Base-by-base conservation (phyloP, 1,140 invertebrate genomes). In the Helicoverpa armigera region DNA sequence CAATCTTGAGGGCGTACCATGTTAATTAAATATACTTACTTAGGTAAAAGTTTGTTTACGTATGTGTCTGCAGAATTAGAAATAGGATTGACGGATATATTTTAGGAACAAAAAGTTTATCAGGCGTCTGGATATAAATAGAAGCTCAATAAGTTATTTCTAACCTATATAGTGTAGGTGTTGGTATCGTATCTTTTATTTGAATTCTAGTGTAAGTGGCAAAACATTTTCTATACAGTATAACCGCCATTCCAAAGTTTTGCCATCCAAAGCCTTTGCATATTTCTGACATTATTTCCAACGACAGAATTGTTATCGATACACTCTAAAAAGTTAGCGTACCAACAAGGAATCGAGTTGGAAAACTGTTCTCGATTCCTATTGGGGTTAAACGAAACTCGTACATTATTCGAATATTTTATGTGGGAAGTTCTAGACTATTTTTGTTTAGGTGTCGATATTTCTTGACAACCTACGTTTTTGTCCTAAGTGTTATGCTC, bases 271-370 rank as follows among this genome's bases (percentile, higher is more conserved):
- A 54, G 53, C 13, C 53, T 54, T 54, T 54, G 53, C n/a, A 54
- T 54, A 54, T n/a, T 54, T 54, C 53, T 54, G 53, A 54, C 13
- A 54, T 54, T 54, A 54, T 54, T 54, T 54, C 14, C 53, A 54
- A 54, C 53, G 13, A 54, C 13, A 54, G n/a, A 54, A 54, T n/a
- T 54, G 53, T 13, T 54, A 54, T 54, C 53, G 53, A 54, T n/a
- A 54, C n/a, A 54, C 13, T 54, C 3, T n/a, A 54, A 53, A 11
- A 53, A 54, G 53, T 54, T 54, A 54, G 53, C 53, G n/a, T n/a
- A n/a, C 53, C 53, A 54, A n/a, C 13, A 54, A 54, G 53, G 53
- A 54, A 54, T 54, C n/a, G 53, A 14, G 12, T 54, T 54, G 13
- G 53, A 54, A 54, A 54, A 14, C 53, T 16, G 53, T 54, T 54